These are phyloP conservation scores for Aleiodes leptofemur DNA, from an alignment of 2,888 invertebrate genomes.

Conservation along the genomic window DNA sequence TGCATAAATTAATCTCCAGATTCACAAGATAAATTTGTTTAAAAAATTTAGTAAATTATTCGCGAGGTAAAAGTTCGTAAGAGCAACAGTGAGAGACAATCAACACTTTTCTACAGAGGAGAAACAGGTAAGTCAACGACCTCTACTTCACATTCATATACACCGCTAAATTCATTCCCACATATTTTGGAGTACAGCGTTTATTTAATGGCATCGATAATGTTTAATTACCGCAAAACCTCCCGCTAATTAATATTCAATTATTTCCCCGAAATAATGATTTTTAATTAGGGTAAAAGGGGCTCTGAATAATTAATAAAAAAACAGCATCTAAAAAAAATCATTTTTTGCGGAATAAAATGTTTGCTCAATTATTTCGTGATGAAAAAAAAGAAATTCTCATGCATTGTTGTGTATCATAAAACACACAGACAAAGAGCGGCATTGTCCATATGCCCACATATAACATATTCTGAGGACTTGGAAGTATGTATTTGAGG, in stretches of 20 bases:
- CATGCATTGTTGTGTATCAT: slow-evolving; percentile 8
- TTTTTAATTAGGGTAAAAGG: too few relatives aligned
- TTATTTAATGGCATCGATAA: neutral
- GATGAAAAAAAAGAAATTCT: neutral
- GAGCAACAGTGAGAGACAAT: slow-evolving; percentile 28
- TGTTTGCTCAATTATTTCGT: neutral
- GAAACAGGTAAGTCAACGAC: slow-evolving; percentile 48
- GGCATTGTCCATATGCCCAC: slow-evolving; percentile 16
- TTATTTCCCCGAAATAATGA: too few relatives aligned
- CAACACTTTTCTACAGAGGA: slow-evolving; percentile 12
- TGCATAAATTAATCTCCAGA: slow-evolving; percentile 12
- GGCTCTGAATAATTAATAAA: too few relatives aligned
- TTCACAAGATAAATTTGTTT: slow-evolving; percentile 11
- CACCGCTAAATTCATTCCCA: neutral
- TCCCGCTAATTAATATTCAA: too few relatives aligned
- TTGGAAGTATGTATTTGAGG: slow-evolving; percentile 14
- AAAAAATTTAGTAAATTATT: neutral
- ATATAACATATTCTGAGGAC: slow-evolving; percentile 2
- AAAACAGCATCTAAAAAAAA: too few relatives aligned
- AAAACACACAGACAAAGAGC: slow-evolving; percentile 15
- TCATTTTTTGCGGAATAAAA: neutral
- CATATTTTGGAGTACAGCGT: neutral
- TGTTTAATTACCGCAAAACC: neutral
- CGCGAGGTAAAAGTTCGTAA: neutral
- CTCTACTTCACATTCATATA: slow-evolving; percentile 30